phyloP scores from a whole-genome alignment of 2,113 vertebrate species.

The Corvus moneduloides region DNA sequence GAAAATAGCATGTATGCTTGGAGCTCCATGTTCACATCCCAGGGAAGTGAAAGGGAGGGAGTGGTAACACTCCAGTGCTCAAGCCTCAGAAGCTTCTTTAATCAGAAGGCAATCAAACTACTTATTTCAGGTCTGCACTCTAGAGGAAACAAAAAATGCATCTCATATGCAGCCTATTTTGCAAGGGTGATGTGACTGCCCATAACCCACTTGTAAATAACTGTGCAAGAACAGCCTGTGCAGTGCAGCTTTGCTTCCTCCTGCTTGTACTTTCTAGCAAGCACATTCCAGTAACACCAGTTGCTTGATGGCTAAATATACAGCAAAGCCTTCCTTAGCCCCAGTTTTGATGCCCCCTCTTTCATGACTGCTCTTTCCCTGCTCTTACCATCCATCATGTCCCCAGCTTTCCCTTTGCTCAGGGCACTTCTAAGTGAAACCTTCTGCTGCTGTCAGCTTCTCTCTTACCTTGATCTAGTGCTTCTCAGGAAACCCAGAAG shows the following conservation, averaged over 20 bases:
- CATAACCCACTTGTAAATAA: background rate
- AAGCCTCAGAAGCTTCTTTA: background rate
- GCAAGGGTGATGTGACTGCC: background rate
- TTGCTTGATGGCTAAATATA: background rate
- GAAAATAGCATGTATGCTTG: rapidly evolving
- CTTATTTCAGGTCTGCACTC: background rate
- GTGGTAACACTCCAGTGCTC: background rate
- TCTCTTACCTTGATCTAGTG: background rate
- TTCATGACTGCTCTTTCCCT: background rate
- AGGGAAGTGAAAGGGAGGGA: background rate
- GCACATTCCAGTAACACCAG: background rate
- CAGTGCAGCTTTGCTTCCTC: background rate
- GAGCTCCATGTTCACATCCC: background rate
- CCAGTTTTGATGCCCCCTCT: background rate
- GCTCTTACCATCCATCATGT: background rate
- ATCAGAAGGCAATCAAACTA: background rate
- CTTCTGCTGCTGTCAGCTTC: background rate
- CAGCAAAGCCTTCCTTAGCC: background rate
- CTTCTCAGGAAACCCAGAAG: background rate
- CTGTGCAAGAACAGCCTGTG: background rate
- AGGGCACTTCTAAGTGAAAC: background rate
- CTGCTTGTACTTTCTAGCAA: background rate
- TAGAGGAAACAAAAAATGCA: background rate
- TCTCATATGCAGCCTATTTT: background rate
- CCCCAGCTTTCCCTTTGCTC: background rate